Conservation (phyloP, 2,888 invertebrate species). For the Caenorhabditis japonica region DNA sequence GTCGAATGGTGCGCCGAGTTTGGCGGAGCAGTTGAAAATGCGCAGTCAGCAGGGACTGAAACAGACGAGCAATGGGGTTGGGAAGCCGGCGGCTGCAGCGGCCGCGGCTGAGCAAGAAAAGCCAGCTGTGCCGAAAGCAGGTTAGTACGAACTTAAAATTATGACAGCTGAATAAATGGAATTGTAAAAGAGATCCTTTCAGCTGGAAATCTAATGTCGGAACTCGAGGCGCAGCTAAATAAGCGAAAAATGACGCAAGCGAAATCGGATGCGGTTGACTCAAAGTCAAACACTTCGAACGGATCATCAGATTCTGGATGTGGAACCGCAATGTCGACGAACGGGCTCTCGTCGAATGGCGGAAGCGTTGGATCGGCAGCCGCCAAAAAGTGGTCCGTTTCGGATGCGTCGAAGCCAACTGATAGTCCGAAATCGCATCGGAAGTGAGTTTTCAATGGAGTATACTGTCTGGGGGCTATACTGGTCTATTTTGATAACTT, state of each 20-base stretch:
- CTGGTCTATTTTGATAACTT: neutral
- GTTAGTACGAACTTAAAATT: neutral
- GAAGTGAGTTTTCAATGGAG: constrained; percentile 47
- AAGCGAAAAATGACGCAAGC: constrained; percentile 58
- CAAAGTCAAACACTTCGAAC: constrained; percentile 62
- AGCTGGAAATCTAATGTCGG: constrained; percentile 49
- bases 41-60: constrained; percentile 33
- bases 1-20: constrained; percentile 15
- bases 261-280: constrained; percentile 59
- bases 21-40: constrained; percentile 55
- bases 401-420: constrained; percentile 29
- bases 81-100: neutral
- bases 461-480: neutral
- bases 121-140: constrained; percentile 21
- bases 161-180: neutral
- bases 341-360: constrained; percentile 33
- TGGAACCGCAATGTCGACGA: constrained; percentile 37
- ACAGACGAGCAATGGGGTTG: constrained; percentile 30
- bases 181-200: constrained; percentile 1
- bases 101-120: constrained; percentile 6
- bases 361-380: constrained; percentile 46
- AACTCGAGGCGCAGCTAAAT: constrained; percentile 50
- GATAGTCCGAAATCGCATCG: constrained; percentile 64
- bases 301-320: constrained; percentile 63
- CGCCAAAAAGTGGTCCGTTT: constrained; percentile 58